Conservation (phyloP, 2,797 vertebrate species). For the Bradypodion pumilum region DNA sequence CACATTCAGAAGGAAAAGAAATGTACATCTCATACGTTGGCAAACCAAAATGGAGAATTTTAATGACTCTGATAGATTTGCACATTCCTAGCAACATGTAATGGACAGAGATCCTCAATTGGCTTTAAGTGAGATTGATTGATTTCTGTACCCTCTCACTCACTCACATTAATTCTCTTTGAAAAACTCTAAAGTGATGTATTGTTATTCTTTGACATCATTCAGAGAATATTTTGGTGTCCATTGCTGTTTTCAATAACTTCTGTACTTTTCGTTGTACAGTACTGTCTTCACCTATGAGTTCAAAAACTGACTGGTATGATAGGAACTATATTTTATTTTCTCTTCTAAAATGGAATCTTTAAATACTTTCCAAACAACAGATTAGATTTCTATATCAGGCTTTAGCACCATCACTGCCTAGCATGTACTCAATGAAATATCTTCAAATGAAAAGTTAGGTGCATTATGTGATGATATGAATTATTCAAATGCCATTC, state of each 20-base stretch:
- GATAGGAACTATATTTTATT: neutral
- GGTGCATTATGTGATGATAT: neutral
- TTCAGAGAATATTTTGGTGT: neutral
- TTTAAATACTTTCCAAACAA: neutral
- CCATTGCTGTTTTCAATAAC: neutral
- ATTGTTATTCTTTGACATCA: neutral
- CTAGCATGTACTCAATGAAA: slow-evolving; percentile 2
- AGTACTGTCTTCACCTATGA: neutral
- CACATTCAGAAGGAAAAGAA: too few relatives aligned
- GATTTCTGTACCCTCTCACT: neutral
- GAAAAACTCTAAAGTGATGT: neutral
- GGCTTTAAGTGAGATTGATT: neutral
- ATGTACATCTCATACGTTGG: too few relatives aligned
- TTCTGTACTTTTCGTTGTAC: neutral
- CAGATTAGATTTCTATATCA: neutral
- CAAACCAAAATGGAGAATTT: neutral
- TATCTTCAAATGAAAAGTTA: slow-evolving; percentile 14
- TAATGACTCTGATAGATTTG: neutral
- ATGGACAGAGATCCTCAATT: neutral
- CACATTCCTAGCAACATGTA: neutral
- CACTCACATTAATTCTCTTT: neutral
- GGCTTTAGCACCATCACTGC: neutral
- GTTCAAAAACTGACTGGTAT: neutral
- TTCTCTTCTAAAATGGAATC: neutral
- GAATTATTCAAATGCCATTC: slow-evolving; percentile 6